Percentiles rank a stretch among this genome's conserved stretches.
Evolutionary conservation across 2,113 vertebrate genomes (phyloP).

Genomic region (Notechis scutatus): DNA sequence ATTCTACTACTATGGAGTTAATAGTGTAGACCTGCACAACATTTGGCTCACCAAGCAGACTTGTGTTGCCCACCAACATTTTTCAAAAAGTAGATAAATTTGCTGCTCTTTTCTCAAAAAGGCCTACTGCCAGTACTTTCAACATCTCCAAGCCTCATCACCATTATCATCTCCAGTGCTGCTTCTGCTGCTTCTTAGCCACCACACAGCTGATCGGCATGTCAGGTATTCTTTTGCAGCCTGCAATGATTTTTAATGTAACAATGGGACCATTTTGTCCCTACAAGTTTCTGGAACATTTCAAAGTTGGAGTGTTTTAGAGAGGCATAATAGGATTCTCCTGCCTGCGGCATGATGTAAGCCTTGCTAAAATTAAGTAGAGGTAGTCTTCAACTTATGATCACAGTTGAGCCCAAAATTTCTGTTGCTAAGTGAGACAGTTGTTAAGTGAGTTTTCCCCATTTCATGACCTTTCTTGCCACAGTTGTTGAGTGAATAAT

Average conservation of each 20-base stretch:
- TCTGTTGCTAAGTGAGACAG: not conserved
- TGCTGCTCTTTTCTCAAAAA: not conserved
- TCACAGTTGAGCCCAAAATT: not conserved
- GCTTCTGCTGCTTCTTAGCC: not conserved
- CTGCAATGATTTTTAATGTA: not conserved
- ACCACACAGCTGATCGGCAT: not conserved
- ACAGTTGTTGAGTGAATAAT: not conserved
- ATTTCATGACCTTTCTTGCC: not conserved
- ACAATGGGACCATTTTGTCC: not conserved
- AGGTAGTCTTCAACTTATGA: not conserved
- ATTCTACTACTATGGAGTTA: not conserved
- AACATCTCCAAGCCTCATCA: not conserved
- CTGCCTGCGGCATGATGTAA: not conserved
- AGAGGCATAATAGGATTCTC: not conserved
- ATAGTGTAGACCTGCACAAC: not conserved
- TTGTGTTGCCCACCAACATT: not conserved
- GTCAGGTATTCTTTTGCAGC: not conserved
- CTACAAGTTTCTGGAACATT: not conserved
- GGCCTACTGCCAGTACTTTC: not conserved
- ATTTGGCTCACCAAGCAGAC: not conserved
- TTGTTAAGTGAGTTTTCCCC: not conserved
- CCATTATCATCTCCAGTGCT: not conserved
- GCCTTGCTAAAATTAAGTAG: not conserved
- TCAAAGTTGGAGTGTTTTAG: not conserved
- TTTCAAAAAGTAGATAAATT: not conserved